Evolutionary conservation across 2,797 vertebrate genomes (phyloP).

Genomic region (Lerista edwardsae): DNA sequence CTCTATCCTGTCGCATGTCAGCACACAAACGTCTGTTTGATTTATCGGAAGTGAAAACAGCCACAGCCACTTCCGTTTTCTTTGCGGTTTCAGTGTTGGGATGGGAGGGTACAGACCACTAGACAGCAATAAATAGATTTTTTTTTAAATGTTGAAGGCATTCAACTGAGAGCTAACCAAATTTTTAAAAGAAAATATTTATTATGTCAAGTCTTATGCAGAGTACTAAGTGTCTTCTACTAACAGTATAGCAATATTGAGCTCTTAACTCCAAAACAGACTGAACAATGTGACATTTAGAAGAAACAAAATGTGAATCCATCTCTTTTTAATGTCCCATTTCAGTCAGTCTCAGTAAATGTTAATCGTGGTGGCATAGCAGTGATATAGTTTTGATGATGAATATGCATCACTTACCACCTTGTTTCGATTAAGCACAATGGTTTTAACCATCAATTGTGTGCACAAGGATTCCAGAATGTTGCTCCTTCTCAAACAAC

Average conservation of each 20-base stretch:
- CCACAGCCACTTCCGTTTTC: constrained; percentile 53
- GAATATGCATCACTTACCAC: background rate
- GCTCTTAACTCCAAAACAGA: background rate
- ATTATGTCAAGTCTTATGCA: background rate
- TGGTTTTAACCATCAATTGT: background rate
- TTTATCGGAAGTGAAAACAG: constrained; percentile 38
- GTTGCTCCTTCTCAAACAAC: background rate
- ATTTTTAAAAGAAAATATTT: background rate
- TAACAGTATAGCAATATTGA: background rate
- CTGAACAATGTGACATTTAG: background rate
- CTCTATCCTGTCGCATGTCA: background rate
- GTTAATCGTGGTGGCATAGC: background rate
- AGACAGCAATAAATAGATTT: constrained; percentile 8
- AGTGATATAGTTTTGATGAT: background rate
- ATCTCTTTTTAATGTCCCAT: background rate
- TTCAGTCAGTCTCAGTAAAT: background rate
- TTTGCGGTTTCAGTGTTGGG: background rate
- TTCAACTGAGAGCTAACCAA: background rate
- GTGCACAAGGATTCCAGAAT: background rate
- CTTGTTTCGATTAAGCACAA: background rate
- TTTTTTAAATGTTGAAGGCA: constrained; percentile 3
- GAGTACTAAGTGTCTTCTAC: constrained; percentile 5
- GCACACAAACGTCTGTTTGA: constrained; percentile 23
- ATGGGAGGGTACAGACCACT: constrained; percentile 1
- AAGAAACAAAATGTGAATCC: background rate